Base-by-base conservation (phyloP, 2,113 vertebrate genomes). In the Brienomyrus longianalis region DNA sequence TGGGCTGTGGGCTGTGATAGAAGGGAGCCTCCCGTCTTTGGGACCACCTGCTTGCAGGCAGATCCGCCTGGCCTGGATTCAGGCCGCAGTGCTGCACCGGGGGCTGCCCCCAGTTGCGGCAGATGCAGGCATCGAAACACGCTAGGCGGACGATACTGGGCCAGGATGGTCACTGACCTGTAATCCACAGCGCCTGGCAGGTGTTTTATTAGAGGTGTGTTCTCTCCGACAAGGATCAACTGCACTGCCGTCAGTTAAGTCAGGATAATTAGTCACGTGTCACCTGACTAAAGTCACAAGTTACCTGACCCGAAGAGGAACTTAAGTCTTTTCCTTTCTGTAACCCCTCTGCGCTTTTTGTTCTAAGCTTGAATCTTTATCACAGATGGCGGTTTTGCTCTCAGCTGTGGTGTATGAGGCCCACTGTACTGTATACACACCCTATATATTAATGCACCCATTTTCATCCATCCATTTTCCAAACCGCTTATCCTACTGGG, bases 261-360 rank as follows among this genome's bases (percentile, higher is more conserved):
- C 89, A 86, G 84, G 39, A 89, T 48, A 52, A 90, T 87, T 54
- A 54, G 17, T 52, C 89, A 90, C 85, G 66, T 87, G 89, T 54
- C 5, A 21, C 19, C 62, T 87, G 31, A 59, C 83, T 62, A 7
- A 62, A 52, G n/a, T 51, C 89, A 90, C 85, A 48, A 87, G 89
- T 54, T 3, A 21, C 31, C 50, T 80, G 48, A 62, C 83, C 83
- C 15, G 17, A 23, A 59, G 85, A 51, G n/a, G 43, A 35, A 47
- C 56, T 51, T 90, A 1, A n/a, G 80, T 51, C 54, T 89, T 62
- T 66, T 70, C 74, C 13, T 83, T 56, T 48, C 80, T 70, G 8
- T 70, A 70, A 13, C n/a, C 3, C n/a, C 45, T 88, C 9, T 70
- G 11, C 19, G 9, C 23, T 27, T 48, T 85, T 50, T n/a, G 3